phyloP scores from a whole-genome alignment of 2,888 invertebrate genomes.

The Nephrotoma guestfalica region DNA sequence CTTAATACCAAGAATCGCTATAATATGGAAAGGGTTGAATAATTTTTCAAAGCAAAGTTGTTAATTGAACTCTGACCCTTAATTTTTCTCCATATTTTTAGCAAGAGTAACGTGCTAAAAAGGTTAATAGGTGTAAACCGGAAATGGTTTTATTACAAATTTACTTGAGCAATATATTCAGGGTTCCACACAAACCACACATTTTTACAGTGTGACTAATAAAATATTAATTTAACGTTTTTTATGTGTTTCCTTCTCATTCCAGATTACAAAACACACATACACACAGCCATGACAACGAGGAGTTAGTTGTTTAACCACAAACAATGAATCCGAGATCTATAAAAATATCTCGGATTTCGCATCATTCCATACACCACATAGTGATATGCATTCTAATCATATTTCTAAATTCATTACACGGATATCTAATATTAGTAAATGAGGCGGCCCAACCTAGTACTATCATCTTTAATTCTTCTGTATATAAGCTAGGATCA shows the following conservation, averaged over 20 bases:
- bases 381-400: not conserved
- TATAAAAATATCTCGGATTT: not conserved
- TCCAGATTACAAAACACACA: not conserved
- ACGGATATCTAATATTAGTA: slow-evolving; percentile 42
- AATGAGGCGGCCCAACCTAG: slow-evolving; percentile 46
- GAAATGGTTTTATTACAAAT: not conserved
- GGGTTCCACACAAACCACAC: not conserved
- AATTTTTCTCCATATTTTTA: not conserved
- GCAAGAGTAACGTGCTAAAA: not conserved
- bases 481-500: slow-evolving; percentile 64
- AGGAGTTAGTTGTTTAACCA: not conserved
- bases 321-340: not conserved
- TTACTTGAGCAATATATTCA: not conserved
- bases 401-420: slow-evolving; percentile 3
- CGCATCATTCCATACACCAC: not conserved
- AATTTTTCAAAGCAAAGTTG: not conserved
- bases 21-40: not conserved
- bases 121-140: not conserved
- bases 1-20: not conserved
- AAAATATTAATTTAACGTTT: not conserved
- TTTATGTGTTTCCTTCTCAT: not conserved
- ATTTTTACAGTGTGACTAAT: not conserved
- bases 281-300: not conserved
- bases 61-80: not conserved
- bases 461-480: slow-evolving; percentile 59